Evolutionary conservation across 2,888 invertebrate species (phyloP), one percentile per base, ranked within the genome.

Genomic region (Drosophila tripunctata): DNA sequence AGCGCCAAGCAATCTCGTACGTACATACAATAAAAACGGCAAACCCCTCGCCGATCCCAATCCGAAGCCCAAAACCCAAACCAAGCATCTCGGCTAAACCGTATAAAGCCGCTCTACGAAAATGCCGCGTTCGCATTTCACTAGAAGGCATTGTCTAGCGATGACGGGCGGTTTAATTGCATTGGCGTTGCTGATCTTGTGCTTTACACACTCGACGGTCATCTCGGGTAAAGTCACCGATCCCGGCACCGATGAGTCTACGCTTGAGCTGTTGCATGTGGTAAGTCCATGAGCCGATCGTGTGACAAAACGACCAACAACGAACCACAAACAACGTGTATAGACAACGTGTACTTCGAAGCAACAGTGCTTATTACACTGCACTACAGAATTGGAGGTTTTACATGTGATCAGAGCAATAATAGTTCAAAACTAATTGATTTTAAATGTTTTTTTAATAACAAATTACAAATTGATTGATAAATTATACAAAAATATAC

Each of bases 71-170:
- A 17, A 15, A 21, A 8, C 15, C 33, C n/a, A 30, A 19, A 54
- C 8, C 27, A 36, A 54, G 65, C 51, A 12, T 27, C n/a, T n/a
- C 43, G 31, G 10, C 50, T 51, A 21, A 60, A 8, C 47, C 65
- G 65, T 88, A 88, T 88, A 89, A 87, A 88, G 75, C 70, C 33
- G 41, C 62, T 60, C 56, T 55, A 58, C 58, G 51, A 72, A 83
- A 84, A 91, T 90, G 91, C 88, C 91, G 78, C 89, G 85, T 56
- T 84, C 89, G 67, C 88, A 91, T 87, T 90, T 88, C 75, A 84
- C 84, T 71, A 83, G 84, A 66, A 90, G 82, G 69, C 89, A 86
- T 61, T 89, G 90, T 74, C 77, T 90, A 61, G 90, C 85, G 45
- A 90, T 91, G 90, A 87, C 89, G 83, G 87, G 84, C 54, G 60